Conservation (phyloP, 2,797 vertebrate genomes). For the Vespertilio murinus region DNA sequence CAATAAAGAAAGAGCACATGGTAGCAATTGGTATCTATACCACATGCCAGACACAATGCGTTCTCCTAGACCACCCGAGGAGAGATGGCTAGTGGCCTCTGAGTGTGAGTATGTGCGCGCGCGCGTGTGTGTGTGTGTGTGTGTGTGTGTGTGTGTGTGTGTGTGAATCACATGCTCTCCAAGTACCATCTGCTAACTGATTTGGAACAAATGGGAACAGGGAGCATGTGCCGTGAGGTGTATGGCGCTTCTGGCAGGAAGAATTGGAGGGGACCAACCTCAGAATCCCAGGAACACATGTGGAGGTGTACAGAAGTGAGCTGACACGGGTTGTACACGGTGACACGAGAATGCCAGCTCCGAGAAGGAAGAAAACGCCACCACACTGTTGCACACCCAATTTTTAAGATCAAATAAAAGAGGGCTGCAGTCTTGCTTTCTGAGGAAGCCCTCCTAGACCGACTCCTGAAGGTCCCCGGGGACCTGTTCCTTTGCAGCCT, state of each 20-base stretch:
- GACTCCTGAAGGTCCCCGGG: constrained; percentile 15
- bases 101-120: neutral
- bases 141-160: too few relatives aligned
- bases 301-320: constrained; percentile 5
- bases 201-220: neutral
- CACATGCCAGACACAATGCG: constrained; percentile 49
- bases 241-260: neutral
- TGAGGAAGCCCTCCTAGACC: neutral
- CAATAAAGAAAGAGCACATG: constrained; percentile 56
- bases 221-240: neutral
- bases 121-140: too few relatives aligned
- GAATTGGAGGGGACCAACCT: neutral
- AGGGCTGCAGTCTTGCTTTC: neutral
- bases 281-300: neutral
- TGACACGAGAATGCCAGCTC: neutral
- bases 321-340: neutral
- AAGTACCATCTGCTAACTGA: constrained; percentile 21
- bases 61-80: constrained; percentile 64
- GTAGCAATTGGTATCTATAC: constrained; percentile 39
- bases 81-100: neutral
- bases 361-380: neutral
- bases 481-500: constrained; percentile 25
- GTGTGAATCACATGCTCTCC: neutral
- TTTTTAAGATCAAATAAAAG: constrained; percentile 11
- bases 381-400: neutral